Evolutionary conservation across 2,888 invertebrate species (phyloP).

Genomic region (Brachycybe producta): DNA sequence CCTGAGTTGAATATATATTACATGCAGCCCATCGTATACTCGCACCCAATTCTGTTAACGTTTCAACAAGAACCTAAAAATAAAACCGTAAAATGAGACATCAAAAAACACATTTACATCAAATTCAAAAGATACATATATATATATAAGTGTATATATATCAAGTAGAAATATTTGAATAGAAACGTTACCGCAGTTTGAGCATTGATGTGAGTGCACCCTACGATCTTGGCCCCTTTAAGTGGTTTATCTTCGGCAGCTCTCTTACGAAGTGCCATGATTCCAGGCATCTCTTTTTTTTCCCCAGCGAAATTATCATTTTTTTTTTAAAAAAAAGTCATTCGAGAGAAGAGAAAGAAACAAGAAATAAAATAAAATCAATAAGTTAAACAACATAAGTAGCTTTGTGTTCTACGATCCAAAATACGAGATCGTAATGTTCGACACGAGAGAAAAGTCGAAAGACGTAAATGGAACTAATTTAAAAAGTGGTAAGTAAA

Average conservation of each 20-base stretch:
- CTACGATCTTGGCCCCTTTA: conserved; percentile 89
- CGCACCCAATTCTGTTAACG: conserved; percentile 38
- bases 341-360: too few species aligned
- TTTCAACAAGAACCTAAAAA: conserved; percentile 38
- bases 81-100: background rate
- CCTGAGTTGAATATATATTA: conserved; percentile 93
- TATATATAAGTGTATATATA: background rate
- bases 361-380: too few species aligned
- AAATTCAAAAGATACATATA: background rate
- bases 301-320: too few species aligned
- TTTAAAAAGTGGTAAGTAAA: too few species aligned
- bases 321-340: too few species aligned
- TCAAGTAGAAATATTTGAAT: background rate
- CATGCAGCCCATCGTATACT: conserved; percentile 87
- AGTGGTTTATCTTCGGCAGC: conserved; percentile 88
- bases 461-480: too few species aligned
- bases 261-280: conserved; percentile 82
- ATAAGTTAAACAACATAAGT: too few species aligned
- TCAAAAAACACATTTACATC: background rate
- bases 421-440: too few species aligned
- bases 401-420: too few species aligned
- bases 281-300: conserved; percentile 85
- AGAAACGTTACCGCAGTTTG: conserved; percentile 65
- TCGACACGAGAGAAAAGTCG: too few species aligned
- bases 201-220: conserved; percentile 96